phyloP scores from a whole-genome alignment of 2,888 invertebrate genomes.

The Nycteola revayana region DNA sequence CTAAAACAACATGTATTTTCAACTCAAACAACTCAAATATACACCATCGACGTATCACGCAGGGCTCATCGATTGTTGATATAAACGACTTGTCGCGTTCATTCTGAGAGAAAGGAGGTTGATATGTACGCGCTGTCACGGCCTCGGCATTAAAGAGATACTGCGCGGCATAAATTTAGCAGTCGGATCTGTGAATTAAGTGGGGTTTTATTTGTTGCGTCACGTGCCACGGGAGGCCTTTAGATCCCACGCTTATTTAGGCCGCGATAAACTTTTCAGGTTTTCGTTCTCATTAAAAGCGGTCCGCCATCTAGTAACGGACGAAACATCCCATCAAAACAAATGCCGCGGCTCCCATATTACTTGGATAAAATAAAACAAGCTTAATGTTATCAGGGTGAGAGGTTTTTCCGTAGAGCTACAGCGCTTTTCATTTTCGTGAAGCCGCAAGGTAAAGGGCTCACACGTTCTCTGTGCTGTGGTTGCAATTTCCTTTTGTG shows the following conservation, averaged over 20 bases:
- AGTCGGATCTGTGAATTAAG: constrained; percentile 74
- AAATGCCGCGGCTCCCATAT: constrained; percentile 11
- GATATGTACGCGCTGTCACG: constrained; percentile 76
- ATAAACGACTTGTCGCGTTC: constrained; percentile 56
- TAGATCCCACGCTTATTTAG: constrained; percentile 52
- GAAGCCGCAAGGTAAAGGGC: constrained; percentile 50
- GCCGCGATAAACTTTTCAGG: constrained; percentile 48
- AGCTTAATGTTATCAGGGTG: constrained; percentile 25
- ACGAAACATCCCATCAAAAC: constrained; percentile 7
- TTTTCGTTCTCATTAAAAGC: constrained; percentile 31
- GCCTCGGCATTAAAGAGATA: constrained; percentile 71
- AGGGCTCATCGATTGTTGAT: constrained; percentile 54
- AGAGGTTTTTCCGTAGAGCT: constrained; percentile 32
- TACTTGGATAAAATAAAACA: constrained; percentile 33
- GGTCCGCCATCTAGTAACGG: constrained; percentile 22
- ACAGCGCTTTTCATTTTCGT: constrained; percentile 42
- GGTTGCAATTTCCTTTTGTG: constrained; percentile 65
- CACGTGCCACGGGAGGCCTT: constrained; percentile 58
- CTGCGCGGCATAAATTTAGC: constrained; percentile 74
- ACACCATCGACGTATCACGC: constrained; percentile 36
- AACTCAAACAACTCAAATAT: constrained; percentile 35
- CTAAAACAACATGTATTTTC: constrained; percentile 26
- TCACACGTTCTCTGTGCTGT: constrained; percentile 45
- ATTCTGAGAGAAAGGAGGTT: constrained; percentile 53
- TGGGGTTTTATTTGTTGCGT: constrained; percentile 76